Base-by-base conservation (phyloP, 1,140 invertebrate species). In the Achatina immaculata region DNA sequence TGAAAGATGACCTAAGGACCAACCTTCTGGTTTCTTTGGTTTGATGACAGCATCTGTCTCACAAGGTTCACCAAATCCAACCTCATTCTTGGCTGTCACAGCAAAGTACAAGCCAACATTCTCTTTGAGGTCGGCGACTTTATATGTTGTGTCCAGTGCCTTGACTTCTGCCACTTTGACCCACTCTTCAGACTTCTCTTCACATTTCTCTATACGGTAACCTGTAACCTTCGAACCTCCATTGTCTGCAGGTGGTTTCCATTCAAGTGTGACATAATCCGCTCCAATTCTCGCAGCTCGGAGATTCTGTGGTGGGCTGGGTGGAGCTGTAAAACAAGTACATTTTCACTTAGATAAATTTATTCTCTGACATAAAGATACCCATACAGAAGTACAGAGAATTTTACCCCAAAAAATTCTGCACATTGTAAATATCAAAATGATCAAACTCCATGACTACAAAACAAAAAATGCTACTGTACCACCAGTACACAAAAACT, bases 91-190 rank as follows among this genome's bases (percentile, higher is more conserved):
- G 40, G 98, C 98, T 90, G 96, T 95, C 0, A 99, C 94, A 81
- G 98, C 94, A 93, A 99, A 99, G 90, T 98, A 96, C 88, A 99
- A 99, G 91, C 98, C 97, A 87, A 98, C 95, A 38, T 96, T 96
- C 92, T 99, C 97, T 7, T 94, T 95, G 11, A 99, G 91, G 85
- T 96, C 95, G 78, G 96, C 95, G 7, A 86, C 85, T 62, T 86
- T 86, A 89, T 97, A 84, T 7, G 79, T 78, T 31, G 82, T 85
- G 68, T 86, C 86, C 31, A 80, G 78, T n/a, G 85, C 75, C 58
- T 81, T 81, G 24, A 87, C 74, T 55, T 86, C 87, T 38, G 84
- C 88, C 11, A 90, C 85, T 51, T 86, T 86, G 28, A 76, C 79
- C 90, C 90, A 91, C n/a, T 86, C 83, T 24, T 81, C 84, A 71